Conservation (phyloP, 2,113 vertebrate species). For the Sakesphorus luctuosus region DNA sequence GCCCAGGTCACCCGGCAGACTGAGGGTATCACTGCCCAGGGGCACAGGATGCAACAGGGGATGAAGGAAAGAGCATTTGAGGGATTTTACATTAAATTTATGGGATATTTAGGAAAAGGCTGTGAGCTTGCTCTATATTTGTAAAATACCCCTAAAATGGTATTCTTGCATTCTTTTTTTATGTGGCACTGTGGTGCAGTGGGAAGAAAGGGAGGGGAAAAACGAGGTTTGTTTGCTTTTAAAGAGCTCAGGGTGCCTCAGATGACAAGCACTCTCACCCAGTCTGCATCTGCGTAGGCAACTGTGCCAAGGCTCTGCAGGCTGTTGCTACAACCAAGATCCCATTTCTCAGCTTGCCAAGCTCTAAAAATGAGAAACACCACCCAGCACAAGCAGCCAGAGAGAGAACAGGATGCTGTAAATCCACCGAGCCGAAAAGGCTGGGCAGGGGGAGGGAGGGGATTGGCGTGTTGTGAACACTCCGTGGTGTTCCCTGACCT, state of each 20-base stretch:
- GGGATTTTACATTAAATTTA: background rate
- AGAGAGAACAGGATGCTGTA: background rate
- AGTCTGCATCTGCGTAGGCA: slow-evolving; percentile 15
- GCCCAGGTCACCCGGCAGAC: background rate
- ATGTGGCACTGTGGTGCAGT: background rate
- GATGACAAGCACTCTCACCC: background rate
- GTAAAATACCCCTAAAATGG: background rate
- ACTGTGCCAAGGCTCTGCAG: background rate
- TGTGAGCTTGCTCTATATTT: background rate
- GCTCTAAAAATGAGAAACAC: background rate
- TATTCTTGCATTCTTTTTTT: slow-evolving; percentile 2
- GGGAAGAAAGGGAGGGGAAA: background rate
- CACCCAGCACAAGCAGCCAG: background rate
- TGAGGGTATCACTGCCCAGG: background rate
- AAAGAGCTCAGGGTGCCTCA: background rate
- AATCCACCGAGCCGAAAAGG: background rate
- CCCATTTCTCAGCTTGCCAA: background rate
- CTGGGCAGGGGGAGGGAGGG: background rate
- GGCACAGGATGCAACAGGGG: background rate
- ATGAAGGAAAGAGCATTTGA: background rate
- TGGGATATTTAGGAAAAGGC: background rate
- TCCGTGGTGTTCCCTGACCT: background rate
- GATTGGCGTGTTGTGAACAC: background rate
- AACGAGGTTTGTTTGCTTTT: background rate
- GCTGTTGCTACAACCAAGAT: background rate